Base-by-base conservation (phyloP, 2,888 invertebrate species). In the Plebejus argus region DNA sequence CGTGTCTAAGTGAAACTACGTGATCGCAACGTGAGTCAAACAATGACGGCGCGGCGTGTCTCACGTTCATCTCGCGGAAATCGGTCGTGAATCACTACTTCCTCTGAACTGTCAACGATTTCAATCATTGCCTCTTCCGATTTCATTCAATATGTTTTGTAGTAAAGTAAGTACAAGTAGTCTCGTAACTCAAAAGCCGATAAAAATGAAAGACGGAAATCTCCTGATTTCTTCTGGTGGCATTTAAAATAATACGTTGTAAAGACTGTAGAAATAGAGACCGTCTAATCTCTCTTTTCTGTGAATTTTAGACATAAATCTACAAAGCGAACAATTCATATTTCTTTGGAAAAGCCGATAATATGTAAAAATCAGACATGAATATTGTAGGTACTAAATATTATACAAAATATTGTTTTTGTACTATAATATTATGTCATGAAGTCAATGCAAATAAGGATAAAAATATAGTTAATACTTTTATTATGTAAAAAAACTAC, bases 11-110 rank as follows among this genome's bases (percentile, higher is more conserved):
- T 61, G 23, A 61, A 53, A 61, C 23, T 66, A 28, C 28, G 66
- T 66, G 28, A 10, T 66, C 61, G 58, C 70, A 58, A 45, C 61
- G 77, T 79, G 79, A 80, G 77, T 81, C 79, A 80, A 76, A 35
- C 61, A 72, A 35, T 70, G 75, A 77, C 74, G 70, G 76, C 72
- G 77, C 74, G 70, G 76, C 72, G 77, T 74, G 77, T 76, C 78
- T 77, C 80, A 79, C 79, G 80, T 70, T 78, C 79, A 81, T 81
- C 78, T 79, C 79, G 76, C 78, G 81, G 82, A 81, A 82, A 81
- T 80, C 81, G 80, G 80, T 77, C 81, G 80, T 80, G 80, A 79
- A 80, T 80, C 79, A 79, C 45, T 45, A 39, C 78, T 79, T 81
- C 79, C 80, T 80, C 66, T 23, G 23, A 39, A 71, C n/a, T 45